A percentile compares a stretch with the other conserved stretches of the same genome.
These are phyloP conservation scores for Apteryx owenii DNA, from an alignment of 2,113 vertebrate species.

Conservation along the genomic window DNA sequence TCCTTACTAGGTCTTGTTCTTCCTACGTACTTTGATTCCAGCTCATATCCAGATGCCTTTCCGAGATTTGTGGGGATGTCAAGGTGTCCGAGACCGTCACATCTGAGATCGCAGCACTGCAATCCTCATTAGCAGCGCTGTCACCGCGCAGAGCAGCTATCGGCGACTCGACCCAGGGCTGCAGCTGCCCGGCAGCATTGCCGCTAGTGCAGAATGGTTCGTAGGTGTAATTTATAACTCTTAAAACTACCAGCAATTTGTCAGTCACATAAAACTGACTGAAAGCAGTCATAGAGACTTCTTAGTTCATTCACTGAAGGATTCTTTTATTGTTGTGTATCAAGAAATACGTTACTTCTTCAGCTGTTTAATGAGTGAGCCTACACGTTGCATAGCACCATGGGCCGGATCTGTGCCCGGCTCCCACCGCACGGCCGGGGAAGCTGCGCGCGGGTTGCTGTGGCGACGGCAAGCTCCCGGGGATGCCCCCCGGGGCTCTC, in stretches of 20 bases:
- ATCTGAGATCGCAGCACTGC: accelerated
- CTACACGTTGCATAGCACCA: conserved; percentile 31
- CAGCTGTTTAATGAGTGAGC: conserved; percentile 54
- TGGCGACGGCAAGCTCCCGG: conserved; percentile 57
- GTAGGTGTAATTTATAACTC: background rate
- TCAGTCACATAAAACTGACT: background rate
- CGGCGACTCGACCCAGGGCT: background rate
- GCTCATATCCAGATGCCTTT: too few species aligned
- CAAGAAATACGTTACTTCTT: conserved; percentile 9
- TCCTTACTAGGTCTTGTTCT: background rate
- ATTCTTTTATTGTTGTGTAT: background rate
- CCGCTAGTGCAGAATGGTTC: background rate
- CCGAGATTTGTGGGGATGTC: background rate
- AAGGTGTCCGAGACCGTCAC: background rate
- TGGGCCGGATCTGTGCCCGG: background rate
- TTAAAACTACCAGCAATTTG: background rate
- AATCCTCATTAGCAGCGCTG: background rate
- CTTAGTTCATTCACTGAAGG: background rate
- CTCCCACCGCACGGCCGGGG: conserved; percentile 11
- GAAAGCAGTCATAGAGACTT: background rate
- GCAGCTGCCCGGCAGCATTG: background rate
- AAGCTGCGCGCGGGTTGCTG: conserved; percentile 68
- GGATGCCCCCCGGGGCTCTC: conserved; percentile 39
- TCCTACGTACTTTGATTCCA: background rate
- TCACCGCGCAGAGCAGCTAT: accelerated